Percentiles rank a stretch among this genome's conserved stretches.
Conservation (phyloP, 2,797 vertebrate species). For the Onychomys leucogaster region DNA sequence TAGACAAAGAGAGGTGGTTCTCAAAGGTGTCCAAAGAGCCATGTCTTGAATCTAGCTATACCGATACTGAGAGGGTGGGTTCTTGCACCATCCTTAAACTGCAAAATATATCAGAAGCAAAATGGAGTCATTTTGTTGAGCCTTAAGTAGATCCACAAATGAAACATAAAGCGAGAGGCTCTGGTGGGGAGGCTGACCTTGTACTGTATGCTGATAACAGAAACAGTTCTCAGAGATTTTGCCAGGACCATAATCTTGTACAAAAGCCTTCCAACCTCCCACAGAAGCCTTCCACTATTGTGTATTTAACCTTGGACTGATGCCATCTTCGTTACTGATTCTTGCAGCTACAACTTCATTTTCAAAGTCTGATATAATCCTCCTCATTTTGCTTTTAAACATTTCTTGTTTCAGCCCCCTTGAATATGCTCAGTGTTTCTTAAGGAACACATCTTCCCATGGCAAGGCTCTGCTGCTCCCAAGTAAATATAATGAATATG, state of each 20-base stretch:
- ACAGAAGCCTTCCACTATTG: background rate
- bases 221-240: background rate
- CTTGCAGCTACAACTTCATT: background rate
- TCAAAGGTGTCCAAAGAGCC: background rate
- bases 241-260: background rate
- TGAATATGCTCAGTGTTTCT: background rate
- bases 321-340: background rate
- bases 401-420: background rate
- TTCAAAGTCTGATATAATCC: background rate
- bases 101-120: background rate
- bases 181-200: background rate
- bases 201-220: background rate
- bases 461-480: background rate
- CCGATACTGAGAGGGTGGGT: background rate
- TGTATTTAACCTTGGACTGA: background rate
- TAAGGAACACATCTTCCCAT: no score
- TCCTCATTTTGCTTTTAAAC: background rate
- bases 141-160: background rate
- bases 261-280: background rate
- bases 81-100: background rate
- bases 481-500: background rate
- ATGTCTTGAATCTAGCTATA: background rate
- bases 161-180: background rate
- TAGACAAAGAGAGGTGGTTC: background rate
- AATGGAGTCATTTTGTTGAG: background rate